These are phyloP conservation scores for Tachystola acroxantha DNA, from an alignment of 2,888 invertebrate genomes.

Conservation along the genomic window DNA sequence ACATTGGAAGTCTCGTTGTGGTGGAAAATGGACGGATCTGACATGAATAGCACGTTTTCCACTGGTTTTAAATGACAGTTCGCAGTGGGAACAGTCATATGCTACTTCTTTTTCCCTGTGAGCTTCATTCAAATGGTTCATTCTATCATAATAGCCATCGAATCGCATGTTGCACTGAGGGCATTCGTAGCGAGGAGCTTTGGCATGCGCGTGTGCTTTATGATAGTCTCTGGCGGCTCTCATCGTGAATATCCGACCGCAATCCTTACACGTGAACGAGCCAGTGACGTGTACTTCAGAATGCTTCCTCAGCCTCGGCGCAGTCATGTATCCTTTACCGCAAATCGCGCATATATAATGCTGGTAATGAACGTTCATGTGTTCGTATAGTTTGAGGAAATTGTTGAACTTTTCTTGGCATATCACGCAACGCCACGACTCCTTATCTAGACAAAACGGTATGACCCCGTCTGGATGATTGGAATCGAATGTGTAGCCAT, in stretches of 20 bases:
- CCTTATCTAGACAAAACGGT: constrained; percentile 55
- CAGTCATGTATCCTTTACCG: constrained; percentile 68
- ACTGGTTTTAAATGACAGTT: constrained; percentile 57
- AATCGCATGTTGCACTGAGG: constrained; percentile 61
- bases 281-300: constrained; percentile 60
- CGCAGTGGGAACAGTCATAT: constrained; percentile 56
- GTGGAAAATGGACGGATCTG: constrained; percentile 50
- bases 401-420: constrained; percentile 57
- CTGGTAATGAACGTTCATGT: constrained; percentile 67
- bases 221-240: constrained; percentile 59
- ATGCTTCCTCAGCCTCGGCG: constrained; percentile 59
- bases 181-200: constrained; percentile 59
- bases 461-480: constrained; percentile 59
- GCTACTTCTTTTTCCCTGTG: constrained; percentile 54
- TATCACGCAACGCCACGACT: constrained; percentile 58
- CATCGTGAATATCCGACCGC: constrained; percentile 52
- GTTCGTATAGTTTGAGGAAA: constrained; percentile 63
- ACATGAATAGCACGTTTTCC: constrained; percentile 56
- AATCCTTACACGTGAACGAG: constrained; percentile 57
- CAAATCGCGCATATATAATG: constrained; percentile 65
- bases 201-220: constrained; percentile 52
- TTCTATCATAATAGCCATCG: constrained; percentile 56
- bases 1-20: constrained; percentile 44
- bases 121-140: constrained; percentile 56
- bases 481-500: constrained; percentile 44